Base-by-base conservation (phyloP, 2,113 vertebrate species). In the Serilophus lunatus region DNA sequence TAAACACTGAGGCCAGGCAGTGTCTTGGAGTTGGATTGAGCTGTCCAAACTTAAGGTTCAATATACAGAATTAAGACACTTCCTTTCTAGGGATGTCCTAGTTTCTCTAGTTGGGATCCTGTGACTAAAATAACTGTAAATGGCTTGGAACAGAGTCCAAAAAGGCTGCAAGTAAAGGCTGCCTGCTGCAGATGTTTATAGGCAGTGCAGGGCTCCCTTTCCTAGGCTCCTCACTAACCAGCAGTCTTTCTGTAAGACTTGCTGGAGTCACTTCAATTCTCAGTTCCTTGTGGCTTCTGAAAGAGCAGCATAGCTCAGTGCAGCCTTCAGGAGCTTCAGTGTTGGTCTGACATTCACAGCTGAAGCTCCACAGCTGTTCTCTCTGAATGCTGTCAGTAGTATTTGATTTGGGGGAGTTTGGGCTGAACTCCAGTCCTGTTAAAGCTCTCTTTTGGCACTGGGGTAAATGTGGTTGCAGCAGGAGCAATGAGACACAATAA, bases 41-140 rank as follows among this genome's bases (percentile, higher is more conserved):
- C 82, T 18, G 29, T 79, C 74, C 42, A 54, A 90, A 91, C 77
- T 82, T 90, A 88, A 50, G n/a, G 53, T 74, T 94, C 80, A 59
- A 47, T 65, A 8, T 69, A 63, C 25, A 28, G 54, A 59, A 72
- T 69, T 76, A 57, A 86, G 65, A 76, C 35, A 13, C 80, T 77
- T 96, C 86, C 50, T 96, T 96, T 94, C 90, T 80, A 74, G 79
- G 60, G 78, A 45, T 75, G 77, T 86, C 93, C 60, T 70, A 38
- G 24, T 90, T 95, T 89, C 66, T 88, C 33, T 93, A n/a, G 13
- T 59, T 90, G 50, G 40, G 40, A 88, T 91, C n/a, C 80, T 91
- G 82, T 69, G 49, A 74, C 91, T 89, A 74, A 95, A 95, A 82
- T 70, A 92, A 84, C 69, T 82, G 65, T 74, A 61, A 15, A 49